Evolutionary conservation across 2,113 vertebrate genomes (phyloP), one percentile per base, ranked within the genome.

Genomic region (Rhinogobius similis): DNA sequence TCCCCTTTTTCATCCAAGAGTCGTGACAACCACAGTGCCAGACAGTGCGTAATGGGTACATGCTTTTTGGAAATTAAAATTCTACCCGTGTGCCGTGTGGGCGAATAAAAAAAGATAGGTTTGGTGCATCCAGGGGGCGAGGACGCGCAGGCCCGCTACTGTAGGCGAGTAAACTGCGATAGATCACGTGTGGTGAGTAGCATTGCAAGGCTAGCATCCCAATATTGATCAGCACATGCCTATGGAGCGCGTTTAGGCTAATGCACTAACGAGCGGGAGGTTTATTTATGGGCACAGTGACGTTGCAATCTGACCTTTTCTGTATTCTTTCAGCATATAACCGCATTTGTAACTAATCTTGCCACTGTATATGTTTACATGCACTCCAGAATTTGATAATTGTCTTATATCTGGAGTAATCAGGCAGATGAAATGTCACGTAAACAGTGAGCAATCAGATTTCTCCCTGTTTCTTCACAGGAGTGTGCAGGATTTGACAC

Each of bases 41-140:
- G 29, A 20, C 58, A 39, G 62, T 26, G 39, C 36, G 36, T 39
- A 18, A 23, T 16, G 38, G n/a, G 21, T 24, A n/a, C 13, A 11
- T 2, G 13, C 2, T 43, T 8, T 26, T 52, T 55, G 61, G 0
- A 4, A 5, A 13, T 53, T 14, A 0, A 11, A 70, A 61, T 61
- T 26, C 18, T 0, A 39, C 24, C 13, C 18, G 18, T 12, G 20
- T 69, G 52, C n/a, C 1, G 10, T 24, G 43, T 27, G 20, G 14
- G 64, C 38, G 27, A 29, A 39, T 27, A n/a, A 48, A 50, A 26
- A 38, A 16, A 10, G 21, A 6, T 53, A 36, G n/a, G 21, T 36
- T 29, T 76, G 77, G 53, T 27, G 70, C 75, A 71, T 72, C 50
- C 41, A 64, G 65, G 36, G 61, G 74, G 66, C 11, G 62, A 75